Conservation (phyloP, 2,797 vertebrate species). For the Taeniopygia guttata region DNA sequence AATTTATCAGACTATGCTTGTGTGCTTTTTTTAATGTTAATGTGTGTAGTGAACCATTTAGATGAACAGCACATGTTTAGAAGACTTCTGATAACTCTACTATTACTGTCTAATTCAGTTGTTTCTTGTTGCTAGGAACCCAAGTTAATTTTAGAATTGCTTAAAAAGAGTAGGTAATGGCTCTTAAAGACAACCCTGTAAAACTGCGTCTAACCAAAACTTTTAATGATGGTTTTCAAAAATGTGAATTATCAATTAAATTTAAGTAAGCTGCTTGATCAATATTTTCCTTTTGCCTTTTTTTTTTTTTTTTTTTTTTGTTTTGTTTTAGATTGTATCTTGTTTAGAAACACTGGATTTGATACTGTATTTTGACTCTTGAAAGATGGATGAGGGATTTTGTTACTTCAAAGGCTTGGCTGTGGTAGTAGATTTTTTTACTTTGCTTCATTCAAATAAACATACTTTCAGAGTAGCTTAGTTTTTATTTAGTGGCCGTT, state of each 20-base stretch:
- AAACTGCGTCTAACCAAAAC: neutral
- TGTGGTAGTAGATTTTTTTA: neutral
- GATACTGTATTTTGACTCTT: neutral
- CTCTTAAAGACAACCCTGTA: neutral
- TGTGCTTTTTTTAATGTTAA: neutral
- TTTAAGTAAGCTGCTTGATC: neutral
- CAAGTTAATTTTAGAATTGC: neutral
- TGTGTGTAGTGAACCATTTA: neutral
- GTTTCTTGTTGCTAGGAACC: neutral
- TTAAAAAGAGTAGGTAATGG: neutral
- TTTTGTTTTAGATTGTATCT: rapidly evolving
- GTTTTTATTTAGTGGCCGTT: neutral
- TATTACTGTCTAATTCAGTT: neutral
- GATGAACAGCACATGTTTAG: neutral
- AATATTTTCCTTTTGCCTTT: neutral
- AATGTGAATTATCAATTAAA: neutral
- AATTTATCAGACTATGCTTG: neutral
- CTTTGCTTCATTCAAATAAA: neutral
- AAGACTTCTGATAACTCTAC: neutral
- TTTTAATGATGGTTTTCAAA: neutral
- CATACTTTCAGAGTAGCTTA: neutral
- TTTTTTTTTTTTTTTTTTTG: rapidly evolving
- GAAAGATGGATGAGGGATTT: neutral
- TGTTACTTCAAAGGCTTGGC: neutral
- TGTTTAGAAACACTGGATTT: neutral